Evolutionary conservation across 2,797 vertebrate species (phyloP), one percentile per base, ranked within the genome.

Genomic region (Acanthornis magna): DNA sequence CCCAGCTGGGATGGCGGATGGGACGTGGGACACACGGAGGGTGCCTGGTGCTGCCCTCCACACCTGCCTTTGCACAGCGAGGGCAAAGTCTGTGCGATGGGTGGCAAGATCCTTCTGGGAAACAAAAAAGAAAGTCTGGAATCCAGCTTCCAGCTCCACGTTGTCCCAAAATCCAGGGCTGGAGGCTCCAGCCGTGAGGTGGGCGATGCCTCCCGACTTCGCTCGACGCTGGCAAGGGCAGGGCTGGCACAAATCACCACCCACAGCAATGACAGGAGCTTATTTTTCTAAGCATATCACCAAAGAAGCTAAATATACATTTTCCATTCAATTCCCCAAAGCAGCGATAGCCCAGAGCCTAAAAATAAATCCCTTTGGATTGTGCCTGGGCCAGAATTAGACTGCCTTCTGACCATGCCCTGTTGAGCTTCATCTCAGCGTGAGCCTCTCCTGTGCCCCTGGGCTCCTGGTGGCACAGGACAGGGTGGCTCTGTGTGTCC

Each of bases 361-460:
- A 97, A 96, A 96, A 97, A 97, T 97, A 96, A 94, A 92, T 61
- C 83, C 79, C 76, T 86, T 85, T 86, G 19, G 66, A 84, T 92
- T 94, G 85, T 90, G 95, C 77, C 86, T 8, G 29, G 71, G 87
- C 85, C 91, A 92, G 77, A 93, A 94, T 96, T 89, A 95, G 93
- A 45, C 11, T 80, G 88, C 42, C n/a, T 80, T 26, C 7, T 22
- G 90, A 53, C 25, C 85, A 48, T 93, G 50, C 67, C 77, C 68
- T 3, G 16, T 2, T 79, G 74, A 47, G 14, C 88, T 45, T 34
- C 89, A 36, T 38, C 79, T 91, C 95, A 84, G 0, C 9, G 7
- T 25, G 25, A 80, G 71, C 65, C 78, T 67, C 20, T 4, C 14
- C 74, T 34, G n/a, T 76, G 57, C 50, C 55, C 29, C 36, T 13